Conservation (phyloP, 2,113 vertebrate species). For the Megaptera novaeangliae region DNA sequence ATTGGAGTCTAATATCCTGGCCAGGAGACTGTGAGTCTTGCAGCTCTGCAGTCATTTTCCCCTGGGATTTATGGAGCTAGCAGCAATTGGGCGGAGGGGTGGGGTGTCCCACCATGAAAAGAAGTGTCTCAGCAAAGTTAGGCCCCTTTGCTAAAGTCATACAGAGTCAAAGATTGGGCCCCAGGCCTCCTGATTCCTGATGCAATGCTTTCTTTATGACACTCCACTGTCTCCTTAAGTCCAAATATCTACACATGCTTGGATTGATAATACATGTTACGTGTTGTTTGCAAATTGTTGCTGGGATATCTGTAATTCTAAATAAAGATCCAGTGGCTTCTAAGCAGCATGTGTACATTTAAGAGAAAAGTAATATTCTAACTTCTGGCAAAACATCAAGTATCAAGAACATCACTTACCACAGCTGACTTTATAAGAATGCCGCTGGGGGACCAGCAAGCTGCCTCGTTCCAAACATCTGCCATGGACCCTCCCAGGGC, state of each 20-base stretch:
- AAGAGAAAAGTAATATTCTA: slow-evolving; percentile 25
- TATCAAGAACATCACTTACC: slow-evolving; percentile 16
- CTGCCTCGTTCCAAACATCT: neutral
- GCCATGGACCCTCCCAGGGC: neutral
- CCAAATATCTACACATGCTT: neutral
- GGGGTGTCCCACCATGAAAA: neutral
- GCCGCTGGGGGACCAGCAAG: neutral
- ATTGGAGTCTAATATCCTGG: neutral
- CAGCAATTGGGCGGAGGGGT: neutral
- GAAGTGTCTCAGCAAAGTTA: neutral
- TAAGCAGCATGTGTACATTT: neutral
- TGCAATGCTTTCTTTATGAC: neutral
- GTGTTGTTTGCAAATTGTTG: neutral
- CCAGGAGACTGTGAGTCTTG: neutral
- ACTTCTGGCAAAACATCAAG: slow-evolving; percentile 46
- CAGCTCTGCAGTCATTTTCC: neutral
- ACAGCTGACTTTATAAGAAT: neutral
- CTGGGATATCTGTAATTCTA: neutral
- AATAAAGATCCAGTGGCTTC: neutral
- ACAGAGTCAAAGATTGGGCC: neutral
- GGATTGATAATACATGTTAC: neutral
- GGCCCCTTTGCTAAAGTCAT: neutral
- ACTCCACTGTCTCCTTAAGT: neutral
- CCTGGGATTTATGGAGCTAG: neutral
- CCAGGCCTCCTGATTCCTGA: neutral